A percentile compares a stretch with the other conserved stretches of the same genome.
Evolutionary conservation across 2,113 vertebrate species (phyloP).

Genomic region (Setophaga petechia): DNA sequence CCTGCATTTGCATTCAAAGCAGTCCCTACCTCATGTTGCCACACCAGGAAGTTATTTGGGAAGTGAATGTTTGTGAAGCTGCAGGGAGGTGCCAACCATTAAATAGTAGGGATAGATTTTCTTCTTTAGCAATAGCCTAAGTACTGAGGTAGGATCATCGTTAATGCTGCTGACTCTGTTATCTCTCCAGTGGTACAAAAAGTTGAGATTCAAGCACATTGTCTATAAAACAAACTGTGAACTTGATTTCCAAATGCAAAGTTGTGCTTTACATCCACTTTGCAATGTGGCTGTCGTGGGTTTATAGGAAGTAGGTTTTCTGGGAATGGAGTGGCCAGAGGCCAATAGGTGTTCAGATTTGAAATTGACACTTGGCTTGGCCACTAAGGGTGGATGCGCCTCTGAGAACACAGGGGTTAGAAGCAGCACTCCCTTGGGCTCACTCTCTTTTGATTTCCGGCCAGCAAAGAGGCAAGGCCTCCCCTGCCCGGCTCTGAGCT

Average conservation of each 20-base stretch:
- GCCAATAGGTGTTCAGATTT: too few relatives aligned
- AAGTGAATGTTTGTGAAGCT: not conserved
- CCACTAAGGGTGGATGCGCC: too few relatives aligned
- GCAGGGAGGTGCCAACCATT: not conserved
- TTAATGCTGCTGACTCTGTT: not conserved
- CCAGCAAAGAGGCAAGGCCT: too few relatives aligned
- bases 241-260: not conserved
- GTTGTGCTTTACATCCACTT: not conserved
- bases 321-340: too few relatives aligned
- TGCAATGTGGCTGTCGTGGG: not conserved
- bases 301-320: too few relatives aligned
- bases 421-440: too few relatives aligned
- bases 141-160: fast-evolving
- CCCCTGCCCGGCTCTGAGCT: too few relatives aligned
- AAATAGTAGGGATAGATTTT: not conserved
- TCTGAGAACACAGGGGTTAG: too few relatives aligned
- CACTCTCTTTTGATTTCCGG: too few relatives aligned
- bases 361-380: too few relatives aligned
- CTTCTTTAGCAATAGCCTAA: not conserved
- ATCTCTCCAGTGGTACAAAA: not conserved
- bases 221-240: not conserved
- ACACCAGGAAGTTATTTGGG: not conserved
- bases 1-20: not conserved
- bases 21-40: not conserved
- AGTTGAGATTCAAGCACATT: not conserved